Conservation (phyloP, 2,113 vertebrate genomes). For the Gambusia affinis region DNA sequence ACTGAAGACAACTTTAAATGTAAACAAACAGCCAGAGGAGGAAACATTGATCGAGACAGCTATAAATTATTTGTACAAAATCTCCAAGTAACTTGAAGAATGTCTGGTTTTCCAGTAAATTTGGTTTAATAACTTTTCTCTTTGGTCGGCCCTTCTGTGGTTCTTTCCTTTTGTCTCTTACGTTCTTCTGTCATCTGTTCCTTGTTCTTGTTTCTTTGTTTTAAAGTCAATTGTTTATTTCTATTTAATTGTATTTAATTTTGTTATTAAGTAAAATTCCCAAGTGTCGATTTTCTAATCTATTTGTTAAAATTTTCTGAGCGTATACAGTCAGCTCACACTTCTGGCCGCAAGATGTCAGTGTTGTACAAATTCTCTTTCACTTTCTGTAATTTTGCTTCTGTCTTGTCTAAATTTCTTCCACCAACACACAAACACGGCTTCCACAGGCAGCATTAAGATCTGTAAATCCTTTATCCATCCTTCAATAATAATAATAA, state of each 20-base stretch:
- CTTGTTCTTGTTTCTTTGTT: no score
- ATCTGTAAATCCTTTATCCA: slow-evolving; percentile 6
- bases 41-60: no score
- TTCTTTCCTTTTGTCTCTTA: neutral
- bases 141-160: neutral
- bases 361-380: slow-evolving; percentile 41
- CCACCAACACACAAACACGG: slow-evolving; percentile 8
- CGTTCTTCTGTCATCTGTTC: neutral
- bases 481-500: slow-evolving; percentile 44
- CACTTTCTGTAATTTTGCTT: neutral
- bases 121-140: neutral
- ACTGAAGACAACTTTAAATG: no score
- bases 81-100: no score
- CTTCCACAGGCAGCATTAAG: slow-evolving; percentile 5
- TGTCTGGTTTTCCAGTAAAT: neutral
- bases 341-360: slow-evolving; percentile 66
- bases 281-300: no score
- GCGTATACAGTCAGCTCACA: accelerated
- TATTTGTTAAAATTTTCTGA: neutral
- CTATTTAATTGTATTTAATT: no score
- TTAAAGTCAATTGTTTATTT: neutral
- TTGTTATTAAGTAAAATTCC: no score
- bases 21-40: no score
- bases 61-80: no score
- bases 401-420: neutral